These are phyloP conservation scores for Carduelis carduelis DNA, from an alignment of 2,797 vertebrate genomes.

Conservation along the genomic window DNA sequence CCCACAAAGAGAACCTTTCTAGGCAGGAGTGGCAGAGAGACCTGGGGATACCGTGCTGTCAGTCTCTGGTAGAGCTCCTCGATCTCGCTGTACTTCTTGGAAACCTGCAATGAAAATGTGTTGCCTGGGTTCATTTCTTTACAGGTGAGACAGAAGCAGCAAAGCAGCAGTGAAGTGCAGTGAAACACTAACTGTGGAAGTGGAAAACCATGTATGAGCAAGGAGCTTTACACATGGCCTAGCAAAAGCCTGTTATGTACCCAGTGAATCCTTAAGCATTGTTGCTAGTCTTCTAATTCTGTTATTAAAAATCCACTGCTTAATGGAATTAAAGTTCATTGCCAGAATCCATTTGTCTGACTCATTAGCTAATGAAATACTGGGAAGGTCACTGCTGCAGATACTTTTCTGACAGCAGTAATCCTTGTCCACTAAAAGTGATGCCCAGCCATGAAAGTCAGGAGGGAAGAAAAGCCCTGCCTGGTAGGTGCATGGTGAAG, in stretches of 20 bases:
- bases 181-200: background rate
- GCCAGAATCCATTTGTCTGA: background rate
- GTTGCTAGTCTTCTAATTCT: background rate
- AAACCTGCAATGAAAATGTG: constrained; percentile 75
- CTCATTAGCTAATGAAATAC: background rate
- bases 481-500: background rate
- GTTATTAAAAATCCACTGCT: background rate
- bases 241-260: background rate
- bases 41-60: constrained; percentile 62
- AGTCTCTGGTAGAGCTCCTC: constrained; percentile 82
- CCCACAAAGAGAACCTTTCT: constrained; percentile 84
- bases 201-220: background rate
- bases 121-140: background rate
- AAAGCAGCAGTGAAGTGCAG: background rate
- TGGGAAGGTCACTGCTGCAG: background rate
- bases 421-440: background rate
- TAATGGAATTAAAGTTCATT: constrained; percentile 5
- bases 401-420: background rate
- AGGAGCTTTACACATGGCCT: background rate
- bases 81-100: constrained; percentile 86
- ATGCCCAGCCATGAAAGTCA: background rate
- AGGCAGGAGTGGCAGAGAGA: constrained; percentile 78
- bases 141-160: background rate
- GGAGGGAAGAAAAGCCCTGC: background rate
- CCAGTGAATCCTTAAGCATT: background rate